Evolutionary conservation across 2,113 vertebrate genomes (phyloP), one percentile per base, ranked within the genome.

Genomic region (Bubo blakistoni): DNA sequence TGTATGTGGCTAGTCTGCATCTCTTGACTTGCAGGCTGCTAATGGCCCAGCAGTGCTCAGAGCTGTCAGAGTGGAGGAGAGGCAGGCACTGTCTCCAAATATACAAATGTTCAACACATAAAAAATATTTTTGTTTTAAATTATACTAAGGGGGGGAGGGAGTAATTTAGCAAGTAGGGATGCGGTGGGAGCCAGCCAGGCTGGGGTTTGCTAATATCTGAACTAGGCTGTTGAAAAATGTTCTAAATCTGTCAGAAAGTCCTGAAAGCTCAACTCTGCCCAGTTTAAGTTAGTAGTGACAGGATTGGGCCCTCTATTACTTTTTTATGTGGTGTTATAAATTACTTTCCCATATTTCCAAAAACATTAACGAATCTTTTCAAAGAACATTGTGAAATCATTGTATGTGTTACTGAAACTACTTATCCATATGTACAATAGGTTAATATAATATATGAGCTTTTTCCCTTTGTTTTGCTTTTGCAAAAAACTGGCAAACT

Each of bases 341-440:
- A 95, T 93, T 11, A 46, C 72, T 96, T 96, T 93, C 34, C 90
- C 52, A 29, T 90, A 62, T 78, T 96, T 96, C 88, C 92, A 88
- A 93, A 90, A 80, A 66, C n/a, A 52, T 92, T 78, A 74, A 71
- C 34, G 63, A 81, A 88, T 63, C 61, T 94, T 88, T 86, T 93
- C 88, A 88, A 86, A 78, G 88, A 61, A 66, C 5, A 0, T 58
- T 94, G 90, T 78, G 88, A 77, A 96, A 79, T 86, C 72, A 7
- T 83, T 70, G 54, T 74, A 32, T 66, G n/a, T 78, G 52, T 92
- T 93, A 38, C 72, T 62, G 49, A 66, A 86, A 95, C 73, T 81
- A 26, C 79, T 95, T 88, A 86, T 42, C 92, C 94, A 86, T 78
- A 22, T 88, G 86, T 78, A 69, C 73, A 49, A 10, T 9, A 78